A percentile compares a stretch with the other conserved stretches of the same genome.
These are phyloP conservation scores for Marasmarcha lunaedactyla DNA, from an alignment of 2,888 invertebrate genomes.

Conservation along the genomic window DNA sequence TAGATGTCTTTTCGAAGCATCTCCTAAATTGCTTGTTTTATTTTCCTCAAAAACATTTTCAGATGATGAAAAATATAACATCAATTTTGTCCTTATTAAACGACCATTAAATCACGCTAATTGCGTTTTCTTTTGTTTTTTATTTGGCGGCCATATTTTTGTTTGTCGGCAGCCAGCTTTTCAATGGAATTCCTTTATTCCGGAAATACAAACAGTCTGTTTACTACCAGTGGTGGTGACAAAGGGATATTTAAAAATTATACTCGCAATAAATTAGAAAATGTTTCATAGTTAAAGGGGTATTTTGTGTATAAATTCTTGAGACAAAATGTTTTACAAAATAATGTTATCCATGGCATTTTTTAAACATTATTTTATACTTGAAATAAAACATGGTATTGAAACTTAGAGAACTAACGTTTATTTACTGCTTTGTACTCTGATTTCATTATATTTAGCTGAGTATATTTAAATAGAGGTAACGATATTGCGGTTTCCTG, in stretches of 20 bases:
- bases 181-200: constrained; percentile 67
- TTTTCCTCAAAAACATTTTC: background rate
- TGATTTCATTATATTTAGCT: too few relatives aligned
- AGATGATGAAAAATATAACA: constrained; percentile 43
- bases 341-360: too few relatives aligned
- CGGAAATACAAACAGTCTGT: constrained; percentile 46
- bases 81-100: constrained; percentile 64
- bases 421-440: too few relatives aligned
- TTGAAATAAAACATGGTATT: too few relatives aligned
- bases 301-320: background rate
- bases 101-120: constrained; percentile 66
- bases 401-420: too few relatives aligned
- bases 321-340: too few relatives aligned
- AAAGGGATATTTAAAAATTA: constrained; percentile 59
- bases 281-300: constrained; percentile 12
- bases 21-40: too few relatives aligned
- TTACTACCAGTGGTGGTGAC: constrained; percentile 45
- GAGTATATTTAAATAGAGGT: too few relatives aligned
- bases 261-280: constrained; percentile 50
- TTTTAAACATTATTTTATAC: too few relatives aligned
- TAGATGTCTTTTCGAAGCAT: too few relatives aligned
- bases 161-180: constrained; percentile 32
- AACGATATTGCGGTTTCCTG: too few relatives aligned
- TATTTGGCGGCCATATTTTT: constrained; percentile 50
- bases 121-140: constrained; percentile 57